phyloP scores from a whole-genome alignment of 1,140 invertebrate genomes.

The Bradynema listronoti region DNA sequence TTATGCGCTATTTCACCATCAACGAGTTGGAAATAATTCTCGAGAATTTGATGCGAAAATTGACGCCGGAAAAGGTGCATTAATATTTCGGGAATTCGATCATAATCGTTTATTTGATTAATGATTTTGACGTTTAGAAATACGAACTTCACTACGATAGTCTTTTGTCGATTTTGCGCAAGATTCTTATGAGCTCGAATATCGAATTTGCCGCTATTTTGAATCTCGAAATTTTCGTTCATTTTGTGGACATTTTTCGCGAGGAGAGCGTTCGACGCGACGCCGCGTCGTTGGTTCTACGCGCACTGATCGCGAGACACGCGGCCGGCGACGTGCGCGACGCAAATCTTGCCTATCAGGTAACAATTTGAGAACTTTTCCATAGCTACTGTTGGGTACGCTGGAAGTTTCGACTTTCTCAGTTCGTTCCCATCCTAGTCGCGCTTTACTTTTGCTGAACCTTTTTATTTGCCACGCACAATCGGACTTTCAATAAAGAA shows the following conservation, averaged over 20 bases:
- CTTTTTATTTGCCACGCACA: no score
- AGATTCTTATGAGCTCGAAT: constrained; percentile 15
- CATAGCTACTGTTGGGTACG: no score
- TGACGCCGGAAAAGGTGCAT: constrained; percentile 21
- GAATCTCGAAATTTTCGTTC: constrained; percentile 27
- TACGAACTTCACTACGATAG: constrained; percentile 18
- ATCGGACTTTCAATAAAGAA: no score
- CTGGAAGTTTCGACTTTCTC: no score
- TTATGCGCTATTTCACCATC: constrained; percentile 27
- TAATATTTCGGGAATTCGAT: neutral
- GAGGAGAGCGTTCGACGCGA: constrained; percentile 19
- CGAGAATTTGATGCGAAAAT: constrained; percentile 24
- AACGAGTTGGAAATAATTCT: constrained; percentile 35
- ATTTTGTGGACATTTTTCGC: constrained; percentile 31
- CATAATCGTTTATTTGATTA: no score
- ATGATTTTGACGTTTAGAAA: constrained; percentile 6
- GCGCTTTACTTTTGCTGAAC: no score
- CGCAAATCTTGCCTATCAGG: constrained; percentile 35
- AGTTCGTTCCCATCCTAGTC: no score
- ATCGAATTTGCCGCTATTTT: constrained; percentile 17
- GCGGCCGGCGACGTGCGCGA: constrained; percentile 13
- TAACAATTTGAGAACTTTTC: no score
- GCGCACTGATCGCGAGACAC: constrained; percentile 25
- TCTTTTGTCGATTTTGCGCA: constrained; percentile 21
- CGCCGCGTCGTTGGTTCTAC: constrained; percentile 13